These are phyloP conservation scores for Cephonodes hylas DNA, from an alignment of 2,888 invertebrate species.

Conservation along the genomic window DNA sequence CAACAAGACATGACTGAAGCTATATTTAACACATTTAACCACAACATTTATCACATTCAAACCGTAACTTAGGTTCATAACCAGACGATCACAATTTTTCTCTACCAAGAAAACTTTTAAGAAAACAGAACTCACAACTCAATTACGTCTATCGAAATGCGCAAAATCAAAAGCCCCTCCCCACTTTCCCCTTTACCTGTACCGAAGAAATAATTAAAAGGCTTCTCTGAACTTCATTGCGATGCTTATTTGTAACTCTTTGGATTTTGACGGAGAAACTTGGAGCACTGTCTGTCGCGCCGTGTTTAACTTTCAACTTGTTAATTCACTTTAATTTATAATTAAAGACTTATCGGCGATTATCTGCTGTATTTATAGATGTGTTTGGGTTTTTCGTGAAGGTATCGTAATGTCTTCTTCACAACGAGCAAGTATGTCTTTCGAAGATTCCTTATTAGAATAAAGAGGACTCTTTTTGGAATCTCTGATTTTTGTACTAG, in stretches of 20 bases:
- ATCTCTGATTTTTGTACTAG: no score
- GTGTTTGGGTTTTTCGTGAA: background rate
- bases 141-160: slow-evolving; percentile 48
- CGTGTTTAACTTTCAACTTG: slow-evolving; percentile 12
- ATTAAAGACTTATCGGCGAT: slow-evolving; percentile 17
- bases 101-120: slow-evolving; percentile 10
- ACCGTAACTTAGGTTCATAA: no score
- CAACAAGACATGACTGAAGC: no score
- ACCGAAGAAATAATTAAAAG: slow-evolving; percentile 76
- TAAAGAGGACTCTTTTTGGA: background rate
- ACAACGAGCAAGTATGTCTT: no score
- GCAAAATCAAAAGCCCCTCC: slow-evolving; percentile 45
- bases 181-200: slow-evolving; percentile 57
- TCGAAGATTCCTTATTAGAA: no score
- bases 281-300: slow-evolving; percentile 8
- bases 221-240: slow-evolving; percentile 69
- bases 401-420: background rate
- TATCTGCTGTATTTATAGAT: slow-evolving; percentile 1
- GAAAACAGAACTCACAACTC: slow-evolving; percentile 50
- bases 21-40: no score
- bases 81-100: background rate
- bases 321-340: slow-evolving; percentile 16
- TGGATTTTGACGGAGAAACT: slow-evolving; percentile 57
- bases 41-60: no score
- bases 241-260: slow-evolving; percentile 78